Base-by-base conservation (phyloP, 2,113 vertebrate genomes). In the Lycaon pictus region DNA sequence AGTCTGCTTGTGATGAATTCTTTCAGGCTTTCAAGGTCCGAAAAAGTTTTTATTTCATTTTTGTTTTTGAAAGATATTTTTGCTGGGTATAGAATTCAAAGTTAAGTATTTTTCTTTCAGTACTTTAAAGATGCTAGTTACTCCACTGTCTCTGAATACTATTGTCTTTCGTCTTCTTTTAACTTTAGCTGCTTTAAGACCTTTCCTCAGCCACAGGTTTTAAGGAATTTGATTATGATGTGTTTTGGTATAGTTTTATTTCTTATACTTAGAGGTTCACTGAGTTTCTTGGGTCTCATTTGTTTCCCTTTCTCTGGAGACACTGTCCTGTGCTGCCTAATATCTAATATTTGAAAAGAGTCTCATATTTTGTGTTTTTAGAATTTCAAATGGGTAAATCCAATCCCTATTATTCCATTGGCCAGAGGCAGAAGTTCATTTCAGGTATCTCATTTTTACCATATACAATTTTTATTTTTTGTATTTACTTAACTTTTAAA, bases 401-500 rank as follows among this genome's bases (percentile, higher is more conserved):
- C 15, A 93, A 81, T 63, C 17, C 25, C 29, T 84, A 81, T 76
- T 65, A 90, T 51, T 77, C 56, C 53, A 93, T 79, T 90, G 43
- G 22, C 23, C 74, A 93, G 3, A 88, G 53, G 58, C 16, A 90
- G 81, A 95, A 93, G 27, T 97, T 83, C 51, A 69, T 89, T 86
- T 79, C 67, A 92, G 20, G 35, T 69, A 63, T 81, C 67, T 72
- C 92, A 89, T 69, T 77, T 77, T 97, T 86, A 79, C 17, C 81
- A 71, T 25, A 69, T 71, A 83, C 80, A 51, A 56, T 29, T 72
- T 94, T 93, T 83, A 87, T 79, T 95, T 90, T 82, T 90, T 87
- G 13, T n/a, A 63, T 12, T 96, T 82, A 81, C 12, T 74, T 80
- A 80, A 25, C 32, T 88, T 96, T 97, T 93, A 96, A 97, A 91